Evolutionary conservation across 2,888 invertebrate genomes (phyloP).

Genomic region (Oscheius sp.): DNA sequence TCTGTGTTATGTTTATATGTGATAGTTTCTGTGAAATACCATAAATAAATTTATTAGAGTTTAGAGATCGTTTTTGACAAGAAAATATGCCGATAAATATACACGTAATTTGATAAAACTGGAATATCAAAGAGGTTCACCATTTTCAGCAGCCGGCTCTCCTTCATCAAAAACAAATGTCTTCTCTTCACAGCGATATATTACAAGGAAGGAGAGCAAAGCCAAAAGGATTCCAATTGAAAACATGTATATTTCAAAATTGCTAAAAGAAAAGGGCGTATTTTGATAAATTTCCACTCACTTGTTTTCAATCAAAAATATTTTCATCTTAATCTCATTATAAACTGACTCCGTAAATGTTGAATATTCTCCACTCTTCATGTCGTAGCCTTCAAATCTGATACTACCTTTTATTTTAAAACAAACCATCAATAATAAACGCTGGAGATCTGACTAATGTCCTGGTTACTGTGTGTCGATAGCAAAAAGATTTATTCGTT

Average conservation of each 20-base stretch:
- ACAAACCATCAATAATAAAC: conserved; percentile 54
- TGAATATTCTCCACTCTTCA: conserved; percentile 48
- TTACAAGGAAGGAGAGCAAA: conserved; percentile 40
- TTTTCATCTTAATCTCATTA: conserved; percentile 44
- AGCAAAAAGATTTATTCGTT: conserved; percentile 51
- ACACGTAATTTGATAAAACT: neutral
- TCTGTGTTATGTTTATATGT: no score
- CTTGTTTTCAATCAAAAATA: conserved; percentile 55
- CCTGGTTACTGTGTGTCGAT: conserved; percentile 46
- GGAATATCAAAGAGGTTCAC: conserved; percentile 51
- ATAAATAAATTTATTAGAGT: neutral
- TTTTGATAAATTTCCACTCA: conserved; percentile 4
- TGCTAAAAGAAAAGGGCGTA: conserved; percentile 3
- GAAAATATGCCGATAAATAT: conserved; percentile 6
- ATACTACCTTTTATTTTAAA: neutral
- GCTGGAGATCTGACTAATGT: conserved; percentile 58
- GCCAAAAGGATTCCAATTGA: conserved; percentile 29
- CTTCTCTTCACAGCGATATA: conserved; percentile 46
- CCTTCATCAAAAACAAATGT: conserved; percentile 58
- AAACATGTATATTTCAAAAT: conserved; percentile 27
- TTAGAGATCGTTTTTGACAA: neutral
- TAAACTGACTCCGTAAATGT: conserved; percentile 65
- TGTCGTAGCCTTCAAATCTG: conserved; percentile 29
- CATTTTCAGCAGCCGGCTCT: conserved; percentile 48
- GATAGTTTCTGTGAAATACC: no score